Evolutionary conservation across 2,113 vertebrate species (phyloP).

Genomic region (Gymnogyps californianus): DNA sequence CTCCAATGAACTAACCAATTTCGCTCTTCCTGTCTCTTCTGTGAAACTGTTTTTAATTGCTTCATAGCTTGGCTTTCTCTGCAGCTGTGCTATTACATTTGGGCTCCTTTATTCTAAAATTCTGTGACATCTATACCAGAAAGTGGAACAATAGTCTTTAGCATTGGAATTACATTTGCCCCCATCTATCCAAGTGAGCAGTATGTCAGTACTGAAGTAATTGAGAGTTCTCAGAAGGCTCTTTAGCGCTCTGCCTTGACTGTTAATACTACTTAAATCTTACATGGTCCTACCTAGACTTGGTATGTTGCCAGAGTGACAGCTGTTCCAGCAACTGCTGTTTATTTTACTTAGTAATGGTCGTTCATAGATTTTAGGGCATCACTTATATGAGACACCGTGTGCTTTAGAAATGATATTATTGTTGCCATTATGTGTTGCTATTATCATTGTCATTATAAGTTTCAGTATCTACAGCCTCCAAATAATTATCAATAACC

Average conservation of each 20-base stretch:
- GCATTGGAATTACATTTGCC: neutral
- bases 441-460: neutral
- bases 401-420: neutral
- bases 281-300: neutral
- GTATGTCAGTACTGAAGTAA: neutral
- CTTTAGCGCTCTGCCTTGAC: neutral
- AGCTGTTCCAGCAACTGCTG: neutral
- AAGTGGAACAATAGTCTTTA: neutral
- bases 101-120: neutral
- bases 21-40: neutral
- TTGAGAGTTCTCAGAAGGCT: neutral
- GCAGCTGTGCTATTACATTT: neutral
- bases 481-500: neutral
- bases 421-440: neutral
- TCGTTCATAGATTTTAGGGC: neutral
- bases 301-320: neutral
- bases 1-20: neutral
- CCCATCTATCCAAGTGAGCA: neutral
- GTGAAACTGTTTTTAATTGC: neutral
- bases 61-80: neutral
- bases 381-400: neutral
- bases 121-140: neutral
- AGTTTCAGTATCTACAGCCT: neutral
- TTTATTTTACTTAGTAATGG: neutral
- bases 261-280: neutral